Base-by-base conservation (phyloP, 2,888 invertebrate genomes). In the Chorisops tibialis region DNA sequence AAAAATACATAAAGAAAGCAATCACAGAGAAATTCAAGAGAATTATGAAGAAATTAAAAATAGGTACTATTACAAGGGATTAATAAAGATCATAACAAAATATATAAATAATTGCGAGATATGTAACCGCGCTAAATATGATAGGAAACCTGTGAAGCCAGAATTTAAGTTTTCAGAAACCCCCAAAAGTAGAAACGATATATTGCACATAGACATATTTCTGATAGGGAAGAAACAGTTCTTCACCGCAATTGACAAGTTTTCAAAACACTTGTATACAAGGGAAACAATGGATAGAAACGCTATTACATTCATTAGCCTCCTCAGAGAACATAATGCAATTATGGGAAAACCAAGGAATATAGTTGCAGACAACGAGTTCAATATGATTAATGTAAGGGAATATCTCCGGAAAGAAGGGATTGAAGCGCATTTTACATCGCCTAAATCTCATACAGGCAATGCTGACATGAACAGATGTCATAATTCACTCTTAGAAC, bases 201-300 rank as follows among this genome's bases (percentile, higher is more conserved):
- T 47, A 1, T 9, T 47, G 1, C 3, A 47, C 21, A 47, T 47
- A 16, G 47, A 47, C n/a, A n/a, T 35, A 35, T 35, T 35, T 35
- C 37, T 9, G 11, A 35, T 35, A 9, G 37, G 37, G 6, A 49
- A 59, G 16, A 18, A 14, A 21, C 38, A 43, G 3, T 64, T 63
- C 35, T 49, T 63, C 9, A 64, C 63, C 3, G 48, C 48, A 19
- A 63, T 66, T 6, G 61, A 64, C 43, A 64, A 47, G 49, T 61
- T 62, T 43, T 64, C 64, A 12, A 64, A 66, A 60, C 49, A 61
- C 12, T 50, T 61, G 22, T 47, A 58, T 9, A 52, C 58, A n/a
- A 43, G 45, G 16, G 56, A 54, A 39, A 41, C 61, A 24, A 14
- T 19, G 4, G 61, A 66, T 43, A 63, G 54, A 49, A 64, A 64